These are phyloP conservation scores for Sparus aurata DNA, from an alignment of 2,797 vertebrate genomes.

Conservation along the genomic window DNA sequence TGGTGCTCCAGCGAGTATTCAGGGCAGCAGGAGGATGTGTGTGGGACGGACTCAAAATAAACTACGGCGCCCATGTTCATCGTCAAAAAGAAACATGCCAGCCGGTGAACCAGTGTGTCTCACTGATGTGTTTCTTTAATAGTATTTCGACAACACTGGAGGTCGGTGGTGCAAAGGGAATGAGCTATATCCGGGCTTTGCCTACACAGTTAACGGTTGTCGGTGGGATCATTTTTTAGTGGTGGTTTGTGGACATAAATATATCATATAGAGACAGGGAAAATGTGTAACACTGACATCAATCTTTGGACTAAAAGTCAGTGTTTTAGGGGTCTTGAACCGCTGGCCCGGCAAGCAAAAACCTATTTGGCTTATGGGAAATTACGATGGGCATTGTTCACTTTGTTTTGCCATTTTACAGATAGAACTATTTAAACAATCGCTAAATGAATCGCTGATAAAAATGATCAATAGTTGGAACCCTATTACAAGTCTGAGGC, in stretches of 20 bases:
- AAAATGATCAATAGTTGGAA: too few relatives aligned
- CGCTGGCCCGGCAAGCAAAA: neutral
- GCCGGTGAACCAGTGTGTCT: neutral
- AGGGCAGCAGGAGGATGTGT: slow-evolving; percentile 3
- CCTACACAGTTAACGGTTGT: neutral
- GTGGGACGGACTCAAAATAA: slow-evolving; percentile 25
- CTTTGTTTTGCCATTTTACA: neutral
- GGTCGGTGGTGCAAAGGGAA: neutral
- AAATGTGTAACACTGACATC: neutral
- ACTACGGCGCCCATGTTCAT: neutral
- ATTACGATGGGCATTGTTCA: neutral
- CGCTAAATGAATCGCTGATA: neutral
- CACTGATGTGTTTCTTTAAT: slow-evolving; percentile 18
- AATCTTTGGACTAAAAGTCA: slow-evolving; percentile 2
- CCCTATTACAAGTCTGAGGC: neutral
- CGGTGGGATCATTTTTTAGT: neutral
- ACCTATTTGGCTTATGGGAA: neutral
- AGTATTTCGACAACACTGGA: neutral
- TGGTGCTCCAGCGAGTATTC: slow-evolving; percentile 8
- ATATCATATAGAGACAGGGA: neutral
- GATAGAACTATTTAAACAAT: neutral
- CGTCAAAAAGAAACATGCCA: slow-evolving; percentile 14
- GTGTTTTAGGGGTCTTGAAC: neutral
- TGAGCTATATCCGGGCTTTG: neutral
- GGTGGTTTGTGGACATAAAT: slow-evolving; percentile 7